Evolutionary conservation across 2,888 invertebrate genomes (phyloP), one percentile per base, ranked within the genome.

Genomic region (Dicyrtomina minuta): DNA sequence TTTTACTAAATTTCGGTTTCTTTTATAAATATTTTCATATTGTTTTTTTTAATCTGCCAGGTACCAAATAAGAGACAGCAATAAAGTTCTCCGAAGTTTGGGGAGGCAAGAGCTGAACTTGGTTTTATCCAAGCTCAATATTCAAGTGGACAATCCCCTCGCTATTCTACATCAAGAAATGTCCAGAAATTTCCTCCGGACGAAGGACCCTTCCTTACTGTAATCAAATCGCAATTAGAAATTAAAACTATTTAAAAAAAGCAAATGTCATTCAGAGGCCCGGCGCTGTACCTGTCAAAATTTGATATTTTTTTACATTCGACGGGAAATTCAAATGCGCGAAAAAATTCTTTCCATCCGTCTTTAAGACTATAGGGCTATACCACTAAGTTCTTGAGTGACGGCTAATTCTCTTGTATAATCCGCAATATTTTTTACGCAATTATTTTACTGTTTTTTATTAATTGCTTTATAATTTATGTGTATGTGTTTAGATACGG

Each of bases 101-200:
- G 17, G n/a, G 5, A 22, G 64, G 8, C 15, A 56, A 13, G 68
- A 71, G 17, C 53, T 62, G 39, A 44, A 67, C 10, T 26, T 59
- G 10, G 53, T 71, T 27, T 17, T 62, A 10, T 33, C 65, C 10
- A 68, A 44, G 20, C 59, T 71, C 8, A 60, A 71, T 17, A 71
- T 71, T 41, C 69, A 61, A 53, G 62, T 64, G 10, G 59, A 62
- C 33, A 71, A 71, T 68, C 71, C 71, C 8, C 43, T 62, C 6
- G 46, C 46, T 24, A 53, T 71, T 58, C 64, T 71, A 1, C 51
- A 56, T 64, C 71, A 71, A 26, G 64, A 67, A 24, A 62, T 51
- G 20, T 60, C 71, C 0, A 22, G 49, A n/a, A 64, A 62, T 20
- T 71, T 71, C n/a, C 51, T 71, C 10, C 22, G 24, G 15, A 61